Base-by-base conservation (phyloP, 2,797 vertebrate species). In the Sylvia borin region DNA sequence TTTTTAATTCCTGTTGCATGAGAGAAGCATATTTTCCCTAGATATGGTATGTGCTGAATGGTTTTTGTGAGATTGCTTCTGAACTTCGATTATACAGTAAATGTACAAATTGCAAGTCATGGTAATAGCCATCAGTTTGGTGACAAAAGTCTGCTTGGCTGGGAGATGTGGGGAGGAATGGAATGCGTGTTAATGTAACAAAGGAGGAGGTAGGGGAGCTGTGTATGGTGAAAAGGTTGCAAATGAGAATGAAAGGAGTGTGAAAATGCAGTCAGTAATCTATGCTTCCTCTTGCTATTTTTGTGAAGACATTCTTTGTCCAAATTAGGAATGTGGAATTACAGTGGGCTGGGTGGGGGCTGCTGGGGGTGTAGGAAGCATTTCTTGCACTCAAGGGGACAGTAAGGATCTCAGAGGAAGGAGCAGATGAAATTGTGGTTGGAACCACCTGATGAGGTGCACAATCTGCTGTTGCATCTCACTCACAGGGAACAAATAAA, bases 41-140 rank as follows among this genome's bases (percentile, higher is more conserved):
- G 8, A n/a, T 78, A 25, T 78, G 22, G 7, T 73, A 13, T 85
- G 64, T 53, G 64, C 62, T 92, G 95, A 94, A 82, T 89, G 60
- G 42, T 85, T 90, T 81, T 73, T 90, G 32, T 89, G 58, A 95
- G 85, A 93, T 91, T 97, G 85, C 58, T 94, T 86, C 70, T 80
- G 53, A 58, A 91, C 61, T 97, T 96, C 81, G 86, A 96, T 96
- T 95, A 90, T 73, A 88, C 53, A 93, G 68, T 89, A 91, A 95
- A 97, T 97, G 91, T 65, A 87, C 14, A 76, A 96, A 92, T 92
- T 95, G 71, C 87, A 94, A 95, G 51, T 85, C 92, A 43, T 94
- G 87, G 67, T 84, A 94, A 81, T 85, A 97, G 55, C 54, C 51
- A 64, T 88, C 72, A 55, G 45, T 96, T 94, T 85, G 48, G 81